These are phyloP conservation scores for Aleiodes testaceus DNA, from an alignment of 2,888 invertebrate species.

Conservation along the genomic window DNA sequence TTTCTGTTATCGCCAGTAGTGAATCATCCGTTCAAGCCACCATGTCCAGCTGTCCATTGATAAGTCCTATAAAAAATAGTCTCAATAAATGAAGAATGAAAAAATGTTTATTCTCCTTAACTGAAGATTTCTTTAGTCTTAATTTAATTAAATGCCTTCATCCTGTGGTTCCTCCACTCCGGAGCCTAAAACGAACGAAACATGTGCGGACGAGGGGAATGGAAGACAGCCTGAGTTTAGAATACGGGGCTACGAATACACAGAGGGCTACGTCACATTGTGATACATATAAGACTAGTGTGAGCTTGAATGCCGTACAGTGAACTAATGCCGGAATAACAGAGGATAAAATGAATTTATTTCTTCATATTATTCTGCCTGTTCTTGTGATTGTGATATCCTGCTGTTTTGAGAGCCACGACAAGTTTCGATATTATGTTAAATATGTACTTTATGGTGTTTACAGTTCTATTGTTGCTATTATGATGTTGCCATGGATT, in stretches of 20 bases:
- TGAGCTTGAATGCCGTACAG: background rate
- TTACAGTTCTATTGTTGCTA: constrained; percentile 46
- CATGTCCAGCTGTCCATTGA: background rate
- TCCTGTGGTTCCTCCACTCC: too few relatives aligned
- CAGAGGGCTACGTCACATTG: background rate
- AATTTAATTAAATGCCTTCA: too few relatives aligned
- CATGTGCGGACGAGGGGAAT: background rate
- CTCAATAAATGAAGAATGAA: background rate
- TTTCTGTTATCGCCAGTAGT: constrained; percentile 11
- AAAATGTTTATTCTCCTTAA: too few relatives aligned
- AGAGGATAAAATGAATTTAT: constrained; percentile 27
- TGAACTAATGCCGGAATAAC: constrained; percentile 15
- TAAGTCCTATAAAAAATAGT: background rate
- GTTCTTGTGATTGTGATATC: constrained; percentile 46
- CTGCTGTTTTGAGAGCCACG: constrained; percentile 50
- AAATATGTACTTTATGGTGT: constrained; percentile 50
- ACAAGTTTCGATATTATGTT: constrained; percentile 48
- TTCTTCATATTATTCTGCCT: constrained; percentile 17
- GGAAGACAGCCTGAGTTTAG: background rate
- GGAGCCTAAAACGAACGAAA: background rate
- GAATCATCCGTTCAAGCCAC: constrained; percentile 20
- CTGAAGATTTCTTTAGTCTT: too few relatives aligned
- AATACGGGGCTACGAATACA: background rate
- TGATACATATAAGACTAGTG: background rate
- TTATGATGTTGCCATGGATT: constrained; percentile 47